phyloP scores from a whole-genome alignment of 2,888 invertebrate species.

The Scaptomyza flava region DNA sequence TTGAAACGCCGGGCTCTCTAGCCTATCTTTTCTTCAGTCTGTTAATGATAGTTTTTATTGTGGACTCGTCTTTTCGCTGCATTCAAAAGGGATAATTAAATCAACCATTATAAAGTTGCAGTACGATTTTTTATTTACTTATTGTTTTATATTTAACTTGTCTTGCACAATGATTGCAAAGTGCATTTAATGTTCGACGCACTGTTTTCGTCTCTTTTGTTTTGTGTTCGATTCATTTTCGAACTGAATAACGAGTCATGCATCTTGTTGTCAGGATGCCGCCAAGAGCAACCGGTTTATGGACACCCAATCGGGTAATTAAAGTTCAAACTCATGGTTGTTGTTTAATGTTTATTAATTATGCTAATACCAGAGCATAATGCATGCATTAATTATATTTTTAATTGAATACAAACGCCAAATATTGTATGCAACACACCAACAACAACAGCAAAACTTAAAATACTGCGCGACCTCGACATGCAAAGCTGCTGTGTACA shows the following conservation, averaged over 20 bases:
- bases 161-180: background rate
- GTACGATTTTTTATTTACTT: background rate
- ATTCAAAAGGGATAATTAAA: background rate
- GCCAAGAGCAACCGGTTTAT: slow-evolving; percentile 50
- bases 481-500: slow-evolving; percentile 72
- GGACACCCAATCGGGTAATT: slow-evolving; percentile 48
- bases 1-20: no score
- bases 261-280: slow-evolving; percentile 38
- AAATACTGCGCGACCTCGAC: slow-evolving; percentile 75
- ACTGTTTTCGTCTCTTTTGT: slow-evolving; percentile 1
- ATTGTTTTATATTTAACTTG: background rate
- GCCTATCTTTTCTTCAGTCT: background rate
- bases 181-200: slow-evolving; percentile 20
- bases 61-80: no score
- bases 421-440: slow-evolving; percentile 37
- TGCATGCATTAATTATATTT: slow-evolving; percentile 66
- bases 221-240: slow-evolving; percentile 30
- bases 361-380: slow-evolving; percentile 55
- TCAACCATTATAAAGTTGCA: background rate
- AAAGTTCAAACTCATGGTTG: slow-evolving; percentile 73
- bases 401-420: slow-evolving; percentile 69
- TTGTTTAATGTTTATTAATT: slow-evolving; percentile 28
- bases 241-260: slow-evolving; percentile 26
- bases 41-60: background rate
- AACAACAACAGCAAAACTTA: slow-evolving; percentile 28